Base-by-base conservation (phyloP, 2,797 vertebrate species). In the Protosalanx chinensis region DNA sequence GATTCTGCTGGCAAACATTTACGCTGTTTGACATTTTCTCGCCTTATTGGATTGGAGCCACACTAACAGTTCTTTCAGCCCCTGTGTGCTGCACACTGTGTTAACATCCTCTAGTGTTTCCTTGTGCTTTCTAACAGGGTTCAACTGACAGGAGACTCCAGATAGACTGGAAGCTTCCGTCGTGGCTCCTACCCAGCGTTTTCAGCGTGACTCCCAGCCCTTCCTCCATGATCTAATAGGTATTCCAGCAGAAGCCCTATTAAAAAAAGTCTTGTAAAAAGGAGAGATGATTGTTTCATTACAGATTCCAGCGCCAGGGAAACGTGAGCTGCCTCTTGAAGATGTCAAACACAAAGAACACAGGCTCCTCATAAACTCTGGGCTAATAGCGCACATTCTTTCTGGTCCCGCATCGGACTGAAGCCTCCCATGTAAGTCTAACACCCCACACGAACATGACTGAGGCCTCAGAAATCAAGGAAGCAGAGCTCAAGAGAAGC, bases 251-350 rank as follows among this genome's bases (percentile, higher is more conserved):
- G n/a, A 49, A 8, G 51, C 49, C 64, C 70, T 71, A 79, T 74
- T 79, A 76, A 79, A 77, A n/a, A 41, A 33, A 70, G 56, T 18
- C 71, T 72, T 79, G 65, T 81, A 65, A 76, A 76, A 81, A 79
- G 51, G 13, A 71, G 23, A 76, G 61, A 62, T 63, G 63, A 70
- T 62, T 65, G 63, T 78, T 82, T 80, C 60, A 74, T 69, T 76
- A 57, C 4, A 62, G 72, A 76, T 76, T 72, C 72, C 71, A 46
- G 30, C 3, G 60, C 66, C 64, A 5, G 53, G 20, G 37, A 73
- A 76, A 83, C 49, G 32, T 72, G 53, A 81, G 59, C 64, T 13
- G 75, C 72, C 64, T 76, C 8, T n/a, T 62, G 51, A 78, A 16
- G 23, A 66, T 18, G 35, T 37, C 37, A 67, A 5, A 56, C 51